phyloP scores from a whole-genome alignment of 2,888 invertebrate species.

The Allophyes oxyacanthae region DNA sequence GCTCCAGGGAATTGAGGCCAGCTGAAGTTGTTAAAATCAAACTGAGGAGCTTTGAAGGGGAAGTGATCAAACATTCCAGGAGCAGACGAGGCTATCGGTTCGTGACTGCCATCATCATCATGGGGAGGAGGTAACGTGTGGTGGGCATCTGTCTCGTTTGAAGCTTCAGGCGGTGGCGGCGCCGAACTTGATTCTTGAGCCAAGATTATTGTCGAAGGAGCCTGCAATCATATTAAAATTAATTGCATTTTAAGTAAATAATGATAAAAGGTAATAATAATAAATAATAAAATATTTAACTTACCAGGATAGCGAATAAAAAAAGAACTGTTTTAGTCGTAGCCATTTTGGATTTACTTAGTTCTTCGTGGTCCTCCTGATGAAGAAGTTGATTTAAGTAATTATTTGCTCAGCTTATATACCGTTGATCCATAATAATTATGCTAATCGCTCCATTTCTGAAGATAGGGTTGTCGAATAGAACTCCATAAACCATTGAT shows the following conservation, averaged over 20 bases:
- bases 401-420: conserved; percentile 38
- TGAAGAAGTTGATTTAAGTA: conserved; percentile 46
- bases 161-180: background rate
- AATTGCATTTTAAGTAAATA: background rate
- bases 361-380: conserved; percentile 31
- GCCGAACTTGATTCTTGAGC: conserved; percentile 35
- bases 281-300: background rate
- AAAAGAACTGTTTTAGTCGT: conserved; percentile 33
- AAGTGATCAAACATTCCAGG: conserved; percentile 30
- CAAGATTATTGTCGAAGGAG: conserved; percentile 24
- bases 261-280: background rate
- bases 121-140: conserved; percentile 9
- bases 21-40: conserved; percentile 6
- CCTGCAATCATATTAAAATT: conserved; percentile 14
- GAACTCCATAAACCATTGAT: too few relatives aligned
- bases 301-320: conserved; percentile 60
- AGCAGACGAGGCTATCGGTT: conserved; percentile 9
- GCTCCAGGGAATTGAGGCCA: conserved; percentile 19
- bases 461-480: conserved; percentile 36
- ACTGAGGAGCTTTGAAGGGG: conserved; percentile 10
- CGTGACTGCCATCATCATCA: conserved; percentile 17
- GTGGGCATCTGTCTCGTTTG: conserved; percentile 2
- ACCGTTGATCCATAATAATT: conserved; percentile 38
- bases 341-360: conserved; percentile 33
- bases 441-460: conserved; percentile 44